A percentile compares a stretch with the other conserved stretches of the same genome.
Conservation (phyloP, 1,140 invertebrate species). For the Zaprionus inermis region DNA sequence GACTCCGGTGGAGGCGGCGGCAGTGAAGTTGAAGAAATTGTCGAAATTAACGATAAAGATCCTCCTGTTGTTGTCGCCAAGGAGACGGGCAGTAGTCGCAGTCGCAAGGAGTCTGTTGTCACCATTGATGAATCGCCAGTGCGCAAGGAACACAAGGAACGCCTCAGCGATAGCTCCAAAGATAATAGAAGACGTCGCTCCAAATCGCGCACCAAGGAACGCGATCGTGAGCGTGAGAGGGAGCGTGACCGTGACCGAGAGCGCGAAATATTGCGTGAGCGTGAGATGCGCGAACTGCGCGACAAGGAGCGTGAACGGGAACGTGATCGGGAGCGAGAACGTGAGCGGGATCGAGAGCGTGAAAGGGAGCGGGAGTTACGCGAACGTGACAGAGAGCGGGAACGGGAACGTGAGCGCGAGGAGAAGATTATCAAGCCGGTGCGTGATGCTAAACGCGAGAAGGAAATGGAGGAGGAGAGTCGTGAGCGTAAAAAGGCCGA, state of each 20-base stretch:
- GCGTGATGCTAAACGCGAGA: constrained; percentile 88
- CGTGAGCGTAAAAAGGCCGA: constrained; percentile 95
- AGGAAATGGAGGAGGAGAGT: constrained; percentile 95
- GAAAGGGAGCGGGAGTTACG: constrained; percentile 80
- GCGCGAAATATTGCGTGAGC: constrained; percentile 63
- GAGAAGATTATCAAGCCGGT: constrained; percentile 85
- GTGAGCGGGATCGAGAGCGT: constrained; percentile 73
- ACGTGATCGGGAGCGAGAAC: constrained; percentile 83
- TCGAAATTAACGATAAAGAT: constrained; percentile 53
- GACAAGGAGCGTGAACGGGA: constrained; percentile 81
- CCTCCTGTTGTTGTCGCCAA: constrained; percentile 8
- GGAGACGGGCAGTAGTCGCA: constrained; percentile 33
- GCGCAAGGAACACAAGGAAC: constrained; percentile 82
- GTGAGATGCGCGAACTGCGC: constrained; percentile 79
- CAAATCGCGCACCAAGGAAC: constrained; percentile 84
- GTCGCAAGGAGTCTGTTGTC: constrained; percentile 53
- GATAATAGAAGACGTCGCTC: constrained; percentile 70
- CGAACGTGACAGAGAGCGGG: constrained; percentile 85
- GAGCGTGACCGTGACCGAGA: constrained; percentile 64
- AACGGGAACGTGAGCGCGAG: constrained; percentile 77
- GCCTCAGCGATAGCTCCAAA: constrained; percentile 50
- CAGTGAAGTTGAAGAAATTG: constrained; percentile 42
- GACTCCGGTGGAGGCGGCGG: neutral
- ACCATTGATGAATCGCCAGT: constrained; percentile 59
- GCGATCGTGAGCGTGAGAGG: constrained; percentile 62